Percentiles rank a stretch among this genome's conserved stretches.
Evolutionary conservation across 1,140 invertebrate genomes (phyloP).

Genomic region (Penaeus chinensis): DNA sequence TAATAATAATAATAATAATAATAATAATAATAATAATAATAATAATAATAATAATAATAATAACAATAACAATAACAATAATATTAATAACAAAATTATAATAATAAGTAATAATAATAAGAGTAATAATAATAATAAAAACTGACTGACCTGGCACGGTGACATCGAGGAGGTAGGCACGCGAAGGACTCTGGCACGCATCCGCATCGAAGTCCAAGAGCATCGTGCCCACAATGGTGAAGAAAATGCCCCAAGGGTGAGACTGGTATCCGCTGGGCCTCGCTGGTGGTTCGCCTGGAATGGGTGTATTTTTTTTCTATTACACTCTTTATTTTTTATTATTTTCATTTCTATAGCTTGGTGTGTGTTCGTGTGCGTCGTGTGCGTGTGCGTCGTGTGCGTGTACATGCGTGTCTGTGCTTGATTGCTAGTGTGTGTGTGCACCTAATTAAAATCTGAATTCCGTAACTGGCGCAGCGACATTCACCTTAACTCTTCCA

Average conservation of each 20-base stretch:
- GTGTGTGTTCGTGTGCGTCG: neutral
- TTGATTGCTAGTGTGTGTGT: neutral
- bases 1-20: too few relatives aligned
- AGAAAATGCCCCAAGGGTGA: constrained; percentile 89
- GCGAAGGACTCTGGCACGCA: constrained; percentile 92
- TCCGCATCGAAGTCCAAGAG: constrained; percentile 95
- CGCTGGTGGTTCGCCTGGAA: neutral
- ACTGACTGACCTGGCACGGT: constrained; percentile 80
- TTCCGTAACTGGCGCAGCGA: too few relatives aligned
- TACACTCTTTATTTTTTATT: neutral
- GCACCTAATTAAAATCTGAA: too few relatives aligned
- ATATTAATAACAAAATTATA: too few relatives aligned
- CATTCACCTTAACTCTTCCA: too few relatives aligned
- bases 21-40: too few relatives aligned
- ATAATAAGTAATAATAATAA: too few relatives aligned
- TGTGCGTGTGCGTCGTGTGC: too few relatives aligned
- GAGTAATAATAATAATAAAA: too few relatives aligned
- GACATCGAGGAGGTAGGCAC: constrained; percentile 93
- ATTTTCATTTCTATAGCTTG: neutral
- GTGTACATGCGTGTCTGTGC: too few relatives aligned
- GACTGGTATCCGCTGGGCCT: neutral
- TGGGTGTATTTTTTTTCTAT: neutral
- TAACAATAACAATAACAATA: too few relatives aligned
- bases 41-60: too few relatives aligned
- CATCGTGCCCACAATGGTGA: constrained; percentile 93